phyloP scores from a whole-genome alignment of 2,888 invertebrate species.

The Himalopsyche kuldschensis region DNA sequence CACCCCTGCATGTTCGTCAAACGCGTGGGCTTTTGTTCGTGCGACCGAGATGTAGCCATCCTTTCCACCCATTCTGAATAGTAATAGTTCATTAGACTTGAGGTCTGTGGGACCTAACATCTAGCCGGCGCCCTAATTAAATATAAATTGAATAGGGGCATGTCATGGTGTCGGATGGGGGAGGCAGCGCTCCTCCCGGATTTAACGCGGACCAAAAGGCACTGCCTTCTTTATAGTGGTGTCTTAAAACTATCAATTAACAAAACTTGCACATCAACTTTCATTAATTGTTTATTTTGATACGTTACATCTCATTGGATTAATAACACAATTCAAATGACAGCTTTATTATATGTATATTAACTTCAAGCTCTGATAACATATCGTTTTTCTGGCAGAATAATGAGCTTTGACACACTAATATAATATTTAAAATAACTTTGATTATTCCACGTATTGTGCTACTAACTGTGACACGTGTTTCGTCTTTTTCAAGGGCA shows the following conservation, averaged over 20 bases:
- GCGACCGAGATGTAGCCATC: background rate
- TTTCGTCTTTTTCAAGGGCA: too few relatives aligned
- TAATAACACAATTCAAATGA: too few relatives aligned
- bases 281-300: too few relatives aligned
- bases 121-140: slow-evolving; percentile 10
- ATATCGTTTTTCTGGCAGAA: too few relatives aligned
- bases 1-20: background rate
- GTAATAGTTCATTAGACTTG: slow-evolving; percentile 15
- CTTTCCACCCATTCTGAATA: slow-evolving; percentile 8
- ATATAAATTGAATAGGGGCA: slow-evolving; percentile 21
- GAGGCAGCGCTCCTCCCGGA: background rate
- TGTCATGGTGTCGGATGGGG: background rate
- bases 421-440: too few relatives aligned
- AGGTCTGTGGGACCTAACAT: background rate
- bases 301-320: too few relatives aligned
- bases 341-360: too few relatives aligned
- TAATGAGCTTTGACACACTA: too few relatives aligned
- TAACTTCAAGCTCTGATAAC: too few relatives aligned
- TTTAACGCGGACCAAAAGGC: background rate
- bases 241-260: background rate
- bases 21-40: background rate
- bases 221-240: background rate
- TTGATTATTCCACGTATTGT: too few relatives aligned
- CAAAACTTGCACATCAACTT: too few relatives aligned
- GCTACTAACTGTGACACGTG: too few relatives aligned